Base-by-base conservation (phyloP, 2,113 vertebrate species). In the Rhizomys pruinosus region DNA sequence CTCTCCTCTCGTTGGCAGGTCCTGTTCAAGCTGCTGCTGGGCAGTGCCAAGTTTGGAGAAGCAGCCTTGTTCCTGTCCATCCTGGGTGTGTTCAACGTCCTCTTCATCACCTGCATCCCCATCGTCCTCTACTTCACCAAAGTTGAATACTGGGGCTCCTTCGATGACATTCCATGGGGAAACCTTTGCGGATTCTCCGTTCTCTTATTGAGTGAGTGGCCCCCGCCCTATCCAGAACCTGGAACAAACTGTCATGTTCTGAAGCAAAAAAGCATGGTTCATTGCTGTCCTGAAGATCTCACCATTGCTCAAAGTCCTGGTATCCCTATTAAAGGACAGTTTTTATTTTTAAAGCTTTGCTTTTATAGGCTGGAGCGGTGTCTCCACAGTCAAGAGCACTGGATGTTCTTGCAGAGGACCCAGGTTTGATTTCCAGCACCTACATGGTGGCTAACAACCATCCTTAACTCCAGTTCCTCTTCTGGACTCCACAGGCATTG, bases 31-130 rank as follows among this genome's bases (percentile, higher is more conserved):
- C 99, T 99, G 97, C 98, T 99, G 95, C 98, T 99, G 94, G 99
- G 99, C 97, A 99, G 99, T 94, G 99, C 99, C 94, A 99, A 99
- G 98, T 99, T 99, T 84, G 99, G 99, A 93, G 99, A 99, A 98
- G 99, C 99, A 39, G 99, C 99, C 93, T 98, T 99, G 97, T 99
- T 99, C 96, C 97, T 99, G 96, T 99, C 99, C 74, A 98, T 99
- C 34, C 98, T 99, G 81, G 99, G 99, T 42, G 98, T 99, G 59
- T 99, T 99, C 97, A 99, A 99, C 76, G 96, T 99, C 94, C 97
- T 99, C 95, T 99, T 99, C 71, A 88, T 99, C 98, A 99, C 99
- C 97, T 99, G 99, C 90, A 98, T 99, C 97, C 99, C 99, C 4
- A 94, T 99, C 96, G 98, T 99, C 94, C 98, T 99, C 96, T 99